These are phyloP conservation scores for Embidobia sp. DNA, from an alignment of 2,888 invertebrate genomes.

Conservation along the genomic window DNA sequence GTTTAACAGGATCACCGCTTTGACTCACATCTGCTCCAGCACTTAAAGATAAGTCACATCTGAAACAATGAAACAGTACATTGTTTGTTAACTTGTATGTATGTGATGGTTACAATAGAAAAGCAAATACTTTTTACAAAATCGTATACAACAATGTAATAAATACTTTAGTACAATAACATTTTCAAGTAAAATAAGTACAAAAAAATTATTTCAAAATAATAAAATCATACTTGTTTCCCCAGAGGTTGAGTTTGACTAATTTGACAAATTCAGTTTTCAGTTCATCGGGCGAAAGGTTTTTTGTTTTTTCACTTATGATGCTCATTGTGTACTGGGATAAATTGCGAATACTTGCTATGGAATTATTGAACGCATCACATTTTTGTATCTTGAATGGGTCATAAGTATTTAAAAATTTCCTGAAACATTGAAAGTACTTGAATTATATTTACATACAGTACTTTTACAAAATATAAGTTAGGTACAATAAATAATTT, in stretches of 20 bases:
- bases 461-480: not conserved
- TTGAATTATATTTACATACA: no score
- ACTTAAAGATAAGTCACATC: constrained; percentile 94
- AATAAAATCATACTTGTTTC: constrained; percentile 85
- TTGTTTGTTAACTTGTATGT: no score
- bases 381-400: constrained; percentile 90
- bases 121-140: no score
- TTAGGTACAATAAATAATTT: not conserved
- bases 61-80: no score
- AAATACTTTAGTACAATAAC: no score
- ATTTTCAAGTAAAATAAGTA: no score
- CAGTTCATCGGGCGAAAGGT: constrained; percentile 78
- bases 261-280: constrained; percentile 83
- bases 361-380: constrained; percentile 83
- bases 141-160: no score
- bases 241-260: constrained; percentile 92
- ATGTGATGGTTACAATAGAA: no score
- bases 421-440: constrained; percentile 82
- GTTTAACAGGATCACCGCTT: constrained; percentile 83
- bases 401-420: constrained; percentile 86
- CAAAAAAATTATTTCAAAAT: no score
- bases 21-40: constrained; percentile 86
- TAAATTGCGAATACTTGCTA: constrained; percentile 83
- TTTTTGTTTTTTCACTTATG: constrained; percentile 70
- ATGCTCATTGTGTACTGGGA: constrained; percentile 80